Percentiles rank a stretch among this genome's conserved stretches.
phyloP scores from a whole-genome alignment of 2,888 invertebrate species.

The Spilosoma lubricipeda region DNA sequence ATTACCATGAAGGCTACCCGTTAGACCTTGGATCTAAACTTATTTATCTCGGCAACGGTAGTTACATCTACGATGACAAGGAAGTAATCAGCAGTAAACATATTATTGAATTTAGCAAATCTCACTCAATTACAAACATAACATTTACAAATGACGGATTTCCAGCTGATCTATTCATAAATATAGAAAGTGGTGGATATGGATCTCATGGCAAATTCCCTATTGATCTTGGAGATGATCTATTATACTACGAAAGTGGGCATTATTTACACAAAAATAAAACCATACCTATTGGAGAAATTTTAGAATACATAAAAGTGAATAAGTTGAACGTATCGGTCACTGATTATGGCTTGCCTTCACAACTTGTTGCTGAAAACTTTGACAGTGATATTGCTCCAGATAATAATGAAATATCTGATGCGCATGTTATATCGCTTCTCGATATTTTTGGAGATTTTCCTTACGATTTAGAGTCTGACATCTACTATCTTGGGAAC shows the following conservation, averaged over 20 bases:
- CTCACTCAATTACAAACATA: background rate
- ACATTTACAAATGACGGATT: conserved; percentile 5
- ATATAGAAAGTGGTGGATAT: background rate
- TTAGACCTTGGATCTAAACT: background rate
- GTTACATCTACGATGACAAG: background rate
- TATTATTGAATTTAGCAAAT: background rate
- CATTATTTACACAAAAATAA: conserved; percentile 8
- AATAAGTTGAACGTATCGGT: background rate
- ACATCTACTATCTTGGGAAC: background rate
- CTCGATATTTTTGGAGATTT: background rate
- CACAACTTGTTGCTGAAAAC: background rate
- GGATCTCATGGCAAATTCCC: conserved; percentile 1
- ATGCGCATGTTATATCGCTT: background rate
- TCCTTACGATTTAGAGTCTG: background rate
- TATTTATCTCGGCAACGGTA: background rate
- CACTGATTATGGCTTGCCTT: background rate
- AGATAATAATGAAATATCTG: background rate
- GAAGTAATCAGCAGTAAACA: background rate
- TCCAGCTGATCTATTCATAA: background rate
- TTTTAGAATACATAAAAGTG: background rate
- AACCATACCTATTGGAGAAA: conserved; percentile 1
- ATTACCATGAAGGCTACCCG: background rate
- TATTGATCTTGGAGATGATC: conserved; percentile 5
- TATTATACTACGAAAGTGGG: background rate
- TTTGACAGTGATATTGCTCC: background rate